Base-by-base conservation (phyloP, 2,888 invertebrate genomes). In the Phortica magna region DNA sequence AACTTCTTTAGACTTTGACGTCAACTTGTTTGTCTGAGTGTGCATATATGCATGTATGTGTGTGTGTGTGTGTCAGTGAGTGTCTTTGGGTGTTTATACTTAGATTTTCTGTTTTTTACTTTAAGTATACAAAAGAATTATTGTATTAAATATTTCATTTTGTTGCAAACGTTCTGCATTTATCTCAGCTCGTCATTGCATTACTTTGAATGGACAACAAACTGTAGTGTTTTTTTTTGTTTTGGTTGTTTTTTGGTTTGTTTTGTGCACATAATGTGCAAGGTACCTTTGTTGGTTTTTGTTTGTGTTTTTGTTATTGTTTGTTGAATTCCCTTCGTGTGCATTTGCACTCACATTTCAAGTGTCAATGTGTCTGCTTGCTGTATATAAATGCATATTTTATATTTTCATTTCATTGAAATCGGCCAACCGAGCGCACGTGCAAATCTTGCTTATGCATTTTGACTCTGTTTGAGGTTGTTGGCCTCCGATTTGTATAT, bases 361-460 rank as follows among this genome's bases (percentile, higher is more conserved):
- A 59, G 61, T 73, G 73, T 73, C 42, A 59, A 22, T 19, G 65
- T 48, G 48, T 65, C 78, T 75, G 82, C 77, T 65, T 83, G 83
- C 79, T 82, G 83, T 80, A 85, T 84, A 85, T 84, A 85, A 87
- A 84, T 85, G 85, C 83, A 85, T 85, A 85, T 87, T 85, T 85
- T 84, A 85, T 85, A 85, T 87, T 85, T 85, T 85, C 85, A 85
- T 85, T 85, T 85, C 85, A 85, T 85, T 85, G 85, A 85, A 85
- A 85, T 86, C 83, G 78, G 83, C 83, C 67, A 41, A 42, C 4
- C 19, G n/a, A 1, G 17, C 59, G 31, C 19, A 39, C 64, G 12
- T 14, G 64, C 64, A 64, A 61, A 19, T 31, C 7, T 31, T 39
- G 22, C 71, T 17, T n/a, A 55, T 31, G 65, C 65, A 19, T 7